phyloP scores from a whole-genome alignment of 2,113 vertebrate genomes.

The Cyphomyrus discorhynchus region DNA sequence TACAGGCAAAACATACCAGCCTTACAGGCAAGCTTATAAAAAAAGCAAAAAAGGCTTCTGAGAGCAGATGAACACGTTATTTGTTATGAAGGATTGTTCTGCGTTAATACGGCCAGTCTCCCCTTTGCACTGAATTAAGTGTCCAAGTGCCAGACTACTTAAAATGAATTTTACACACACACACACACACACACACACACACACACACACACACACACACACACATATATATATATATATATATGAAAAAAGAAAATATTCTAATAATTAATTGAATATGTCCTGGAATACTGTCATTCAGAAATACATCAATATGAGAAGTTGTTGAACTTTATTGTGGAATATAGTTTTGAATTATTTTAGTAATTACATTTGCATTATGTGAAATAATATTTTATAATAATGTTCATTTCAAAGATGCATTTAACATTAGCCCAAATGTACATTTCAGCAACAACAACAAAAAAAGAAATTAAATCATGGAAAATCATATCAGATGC shows the following conservation, averaged over 20 bases:
- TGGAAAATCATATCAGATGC: not conserved
- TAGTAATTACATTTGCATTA: too few species aligned
- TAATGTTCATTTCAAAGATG: not conserved
- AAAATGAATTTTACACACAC: too few species aligned
- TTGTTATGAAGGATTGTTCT: not conserved
- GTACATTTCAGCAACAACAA: not conserved
- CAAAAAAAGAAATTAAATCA: not conserved
- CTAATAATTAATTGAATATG: too few species aligned
- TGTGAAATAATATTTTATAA: too few species aligned
- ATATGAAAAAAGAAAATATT: too few species aligned
- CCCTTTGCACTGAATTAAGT: not conserved
- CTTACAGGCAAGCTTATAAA: not conserved
- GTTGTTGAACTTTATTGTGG: too few species aligned
- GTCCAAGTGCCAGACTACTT: not conserved
- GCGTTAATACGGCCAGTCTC: not conserved
- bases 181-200: too few species aligned
- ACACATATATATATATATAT: too few species aligned
- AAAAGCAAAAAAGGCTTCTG: not conserved
- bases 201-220: too few species aligned
- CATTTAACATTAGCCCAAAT: not conserved
- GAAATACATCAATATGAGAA: too few species aligned
- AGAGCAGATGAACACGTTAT: not conserved
- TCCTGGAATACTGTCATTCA: too few species aligned
- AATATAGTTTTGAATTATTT: too few species aligned
- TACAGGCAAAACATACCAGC: not conserved